These are phyloP conservation scores for Apolygus lucorum DNA, from an alignment of 1,140 invertebrate species.

Conservation along the genomic window DNA sequence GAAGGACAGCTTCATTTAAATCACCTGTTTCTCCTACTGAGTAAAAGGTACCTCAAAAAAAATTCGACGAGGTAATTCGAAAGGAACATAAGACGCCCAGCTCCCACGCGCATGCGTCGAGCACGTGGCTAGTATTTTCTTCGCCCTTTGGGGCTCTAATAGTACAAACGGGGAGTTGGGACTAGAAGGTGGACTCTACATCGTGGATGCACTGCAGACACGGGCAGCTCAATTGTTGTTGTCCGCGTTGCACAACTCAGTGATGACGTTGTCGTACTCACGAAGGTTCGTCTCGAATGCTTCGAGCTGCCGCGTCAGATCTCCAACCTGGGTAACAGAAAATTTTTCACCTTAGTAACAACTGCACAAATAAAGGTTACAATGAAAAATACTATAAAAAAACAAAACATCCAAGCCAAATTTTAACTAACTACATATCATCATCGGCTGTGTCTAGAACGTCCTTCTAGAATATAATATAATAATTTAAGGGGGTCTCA, in stretches of 20 bases:
- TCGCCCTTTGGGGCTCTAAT: neutral
- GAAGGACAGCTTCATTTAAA: no score
- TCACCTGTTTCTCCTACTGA: no score
- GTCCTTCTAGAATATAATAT: no score
- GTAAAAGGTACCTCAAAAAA: no score
- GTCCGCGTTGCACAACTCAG: slow-evolving; percentile 49
- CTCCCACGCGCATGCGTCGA: neutral
- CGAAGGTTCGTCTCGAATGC: slow-evolving; percentile 62
- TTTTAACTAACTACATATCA: no score
- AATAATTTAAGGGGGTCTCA: no score
- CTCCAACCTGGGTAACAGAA: slow-evolving; percentile 41
- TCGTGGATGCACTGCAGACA: neutral
- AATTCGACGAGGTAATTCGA: neutral
- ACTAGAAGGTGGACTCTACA: neutral
- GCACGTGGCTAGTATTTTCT: neutral
- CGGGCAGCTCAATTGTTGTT: slow-evolving; percentile 35
- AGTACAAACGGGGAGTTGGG: neutral
- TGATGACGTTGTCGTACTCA: slow-evolving; percentile 63
- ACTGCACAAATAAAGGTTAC: no score
- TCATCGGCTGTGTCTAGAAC: no score
- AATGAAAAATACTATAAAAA: no score
- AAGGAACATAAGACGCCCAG: neutral
- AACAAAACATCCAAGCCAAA: no score
- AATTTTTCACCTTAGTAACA: no score
- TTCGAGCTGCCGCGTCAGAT: slow-evolving; percentile 61